phyloP scores from a whole-genome alignment of 1,140 invertebrate genomes.

The Procambarus virginalis region DNA sequence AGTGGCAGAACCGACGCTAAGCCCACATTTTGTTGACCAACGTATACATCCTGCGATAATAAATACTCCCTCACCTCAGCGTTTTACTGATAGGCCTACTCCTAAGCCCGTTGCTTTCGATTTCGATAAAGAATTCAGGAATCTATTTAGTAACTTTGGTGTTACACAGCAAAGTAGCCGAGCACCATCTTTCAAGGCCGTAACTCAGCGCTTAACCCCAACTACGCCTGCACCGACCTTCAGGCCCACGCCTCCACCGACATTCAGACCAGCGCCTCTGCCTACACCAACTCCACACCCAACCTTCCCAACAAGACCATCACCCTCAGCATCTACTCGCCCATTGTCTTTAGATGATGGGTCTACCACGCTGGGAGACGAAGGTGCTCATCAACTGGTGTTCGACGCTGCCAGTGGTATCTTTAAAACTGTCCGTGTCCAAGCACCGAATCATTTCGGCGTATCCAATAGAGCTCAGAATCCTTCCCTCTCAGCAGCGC shows the following conservation, averaged over 20 bases:
- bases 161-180: constrained; percentile 13
- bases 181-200: constrained; percentile 30
- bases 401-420: constrained; percentile 70
- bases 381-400: constrained; percentile 66
- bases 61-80: constrained; percentile 8
- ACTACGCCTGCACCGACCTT: constrained; percentile 32
- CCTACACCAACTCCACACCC: constrained; percentile 9
- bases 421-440: constrained; percentile 67
- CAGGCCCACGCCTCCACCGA: constrained; percentile 33
- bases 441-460: background rate
- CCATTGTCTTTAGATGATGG: constrained; percentile 60
- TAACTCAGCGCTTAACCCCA: constrained; percentile 1
- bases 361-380: constrained; percentile 12
- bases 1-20: background rate
- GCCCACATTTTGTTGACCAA: background rate
- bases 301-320: constrained; percentile 6
- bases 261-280: background rate
- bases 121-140: constrained; percentile 65
- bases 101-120: constrained; percentile 53
- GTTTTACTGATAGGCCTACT: constrained; percentile 26
- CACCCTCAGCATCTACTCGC: constrained; percentile 4
- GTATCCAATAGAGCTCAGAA: background rate
- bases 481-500: background rate
- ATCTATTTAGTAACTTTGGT: constrained; percentile 57
- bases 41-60: background rate